These are phyloP conservation scores for Anagyrus pseudococci DNA, from an alignment of 2,888 invertebrate genomes.

Conservation along the genomic window DNA sequence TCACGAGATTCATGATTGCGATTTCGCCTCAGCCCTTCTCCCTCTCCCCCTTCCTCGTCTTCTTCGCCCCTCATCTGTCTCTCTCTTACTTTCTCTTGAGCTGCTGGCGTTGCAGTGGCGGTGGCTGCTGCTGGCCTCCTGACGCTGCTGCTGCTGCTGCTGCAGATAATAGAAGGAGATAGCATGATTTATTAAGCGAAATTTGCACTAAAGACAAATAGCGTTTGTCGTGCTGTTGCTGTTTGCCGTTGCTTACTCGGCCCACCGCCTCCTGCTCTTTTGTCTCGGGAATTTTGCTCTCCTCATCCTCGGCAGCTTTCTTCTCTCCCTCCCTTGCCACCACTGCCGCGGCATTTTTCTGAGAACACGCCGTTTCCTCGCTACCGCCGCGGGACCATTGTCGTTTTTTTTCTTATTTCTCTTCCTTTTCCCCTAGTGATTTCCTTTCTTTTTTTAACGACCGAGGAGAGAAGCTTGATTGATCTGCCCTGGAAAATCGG, in stretches of 20 bases:
- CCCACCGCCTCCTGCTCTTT: background rate
- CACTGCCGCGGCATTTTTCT: no score
- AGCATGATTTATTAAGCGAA: conserved; percentile 30
- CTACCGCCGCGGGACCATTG: conserved; percentile 22
- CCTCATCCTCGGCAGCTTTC: background rate
- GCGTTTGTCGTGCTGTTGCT: conserved; percentile 3
- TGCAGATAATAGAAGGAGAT: conserved; percentile 34
- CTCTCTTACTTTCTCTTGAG: no score
- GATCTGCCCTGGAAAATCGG: no score
- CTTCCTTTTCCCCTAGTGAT: background rate
- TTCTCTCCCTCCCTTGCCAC: no score
- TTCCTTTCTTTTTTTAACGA: conserved; percentile 25
- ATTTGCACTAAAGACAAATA: conserved; percentile 35
- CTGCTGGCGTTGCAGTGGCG: no score
- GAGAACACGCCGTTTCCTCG: background rate
- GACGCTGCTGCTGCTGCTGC: background rate
- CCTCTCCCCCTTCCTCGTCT: conserved; percentile 11
- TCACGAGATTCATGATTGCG: conserved; percentile 48
- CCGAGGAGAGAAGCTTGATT: no score
- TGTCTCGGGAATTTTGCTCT: background rate
- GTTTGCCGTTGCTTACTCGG: background rate
- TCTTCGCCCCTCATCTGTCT: no score
- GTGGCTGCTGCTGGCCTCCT: no score
- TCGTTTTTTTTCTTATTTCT: no score
- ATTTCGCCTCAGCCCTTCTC: conserved; percentile 14